Percentiles rank a stretch among this genome's conserved stretches.
These are phyloP conservation scores for Ridgeia piscesae DNA, from an alignment of 1,140 invertebrate species.

Conservation along the genomic window DNA sequence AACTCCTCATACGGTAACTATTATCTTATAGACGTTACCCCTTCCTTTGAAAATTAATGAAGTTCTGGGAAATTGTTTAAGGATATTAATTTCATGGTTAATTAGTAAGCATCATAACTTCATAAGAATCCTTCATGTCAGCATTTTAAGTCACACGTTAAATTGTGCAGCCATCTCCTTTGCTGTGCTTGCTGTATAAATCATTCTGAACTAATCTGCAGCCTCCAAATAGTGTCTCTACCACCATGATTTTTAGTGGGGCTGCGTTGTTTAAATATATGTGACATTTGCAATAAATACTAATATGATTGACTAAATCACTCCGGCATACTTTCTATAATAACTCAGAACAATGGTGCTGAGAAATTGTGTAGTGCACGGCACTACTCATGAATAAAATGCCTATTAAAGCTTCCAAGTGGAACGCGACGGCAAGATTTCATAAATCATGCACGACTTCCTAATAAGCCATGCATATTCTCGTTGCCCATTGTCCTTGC, in stretches of 20 bases:
- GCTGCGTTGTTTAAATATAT: not conserved
- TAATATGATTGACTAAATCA: not conserved
- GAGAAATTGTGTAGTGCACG: not conserved
- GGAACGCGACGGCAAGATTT: not conserved
- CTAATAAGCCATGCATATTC: not conserved
- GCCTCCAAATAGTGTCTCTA: not conserved
- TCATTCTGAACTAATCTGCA: not conserved
- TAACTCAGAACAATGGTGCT: not conserved
- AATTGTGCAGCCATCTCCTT: not conserved
- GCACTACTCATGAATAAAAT: not conserved
- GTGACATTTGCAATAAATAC: not conserved
- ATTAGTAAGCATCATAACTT: not conserved
- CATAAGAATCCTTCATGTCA: not conserved
- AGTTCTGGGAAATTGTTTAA: not conserved
- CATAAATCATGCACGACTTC: not conserved
- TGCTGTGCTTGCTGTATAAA: not conserved
- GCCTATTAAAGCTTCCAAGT: not conserved
- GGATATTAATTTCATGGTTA: not conserved
- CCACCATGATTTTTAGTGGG: too few relatives aligned
- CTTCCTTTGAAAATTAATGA: not conserved
- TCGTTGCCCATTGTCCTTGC: not conserved
- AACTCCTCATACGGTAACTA: too few relatives aligned
- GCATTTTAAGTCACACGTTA: not conserved
- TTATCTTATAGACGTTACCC: not conserved
- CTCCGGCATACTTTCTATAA: not conserved